phyloP scores from a whole-genome alignment of 2,888 invertebrate species.

The Nymphalis urticae region DNA sequence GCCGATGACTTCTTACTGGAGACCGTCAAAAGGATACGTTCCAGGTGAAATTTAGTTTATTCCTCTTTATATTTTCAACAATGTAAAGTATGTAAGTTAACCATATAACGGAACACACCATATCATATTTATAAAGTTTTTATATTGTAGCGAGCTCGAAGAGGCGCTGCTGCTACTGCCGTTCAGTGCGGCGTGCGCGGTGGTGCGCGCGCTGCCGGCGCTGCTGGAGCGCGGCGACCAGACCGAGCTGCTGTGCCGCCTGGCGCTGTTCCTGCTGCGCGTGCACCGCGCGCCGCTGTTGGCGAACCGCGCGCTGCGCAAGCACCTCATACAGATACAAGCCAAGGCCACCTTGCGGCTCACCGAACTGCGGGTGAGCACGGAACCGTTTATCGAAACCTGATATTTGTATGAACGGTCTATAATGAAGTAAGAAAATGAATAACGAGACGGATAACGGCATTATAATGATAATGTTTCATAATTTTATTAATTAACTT shows the following conservation, averaged over 20 bases:
- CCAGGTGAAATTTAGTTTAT: slow-evolving; percentile 82
- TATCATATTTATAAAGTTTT: neutral
- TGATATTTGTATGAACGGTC: no score
- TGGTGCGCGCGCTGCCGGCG: slow-evolving; percentile 86
- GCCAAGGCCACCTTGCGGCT: slow-evolving; percentile 81
- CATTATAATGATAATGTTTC: no score
- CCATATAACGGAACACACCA: neutral
- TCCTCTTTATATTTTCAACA: neutral
- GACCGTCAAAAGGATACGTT: slow-evolving; percentile 88
- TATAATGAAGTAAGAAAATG: no score
- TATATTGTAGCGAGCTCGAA: slow-evolving; percentile 89
- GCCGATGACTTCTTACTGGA: slow-evolving; percentile 91
- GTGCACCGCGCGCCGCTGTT: slow-evolving; percentile 91
- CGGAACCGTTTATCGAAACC: no score
- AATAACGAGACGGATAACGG: no score
- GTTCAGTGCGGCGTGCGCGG: slow-evolving; percentile 89
- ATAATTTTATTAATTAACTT: no score
- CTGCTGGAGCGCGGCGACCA: slow-evolving; percentile 86
- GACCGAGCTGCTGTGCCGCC: slow-evolving; percentile 88
- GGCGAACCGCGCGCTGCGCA: slow-evolving; percentile 85
- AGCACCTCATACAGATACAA: slow-evolving; percentile 84
- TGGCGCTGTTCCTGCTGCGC: slow-evolving; percentile 88
- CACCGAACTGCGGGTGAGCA: slow-evolving; percentile 82
- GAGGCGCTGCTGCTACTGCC: slow-evolving; percentile 93
- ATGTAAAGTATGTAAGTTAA: neutral